Evolutionary conservation across 53 echinoderm and acorn worm genomes (phyloP), one percentile per base, ranked within the genome.

Genomic region (Henricia sp.): DNA sequence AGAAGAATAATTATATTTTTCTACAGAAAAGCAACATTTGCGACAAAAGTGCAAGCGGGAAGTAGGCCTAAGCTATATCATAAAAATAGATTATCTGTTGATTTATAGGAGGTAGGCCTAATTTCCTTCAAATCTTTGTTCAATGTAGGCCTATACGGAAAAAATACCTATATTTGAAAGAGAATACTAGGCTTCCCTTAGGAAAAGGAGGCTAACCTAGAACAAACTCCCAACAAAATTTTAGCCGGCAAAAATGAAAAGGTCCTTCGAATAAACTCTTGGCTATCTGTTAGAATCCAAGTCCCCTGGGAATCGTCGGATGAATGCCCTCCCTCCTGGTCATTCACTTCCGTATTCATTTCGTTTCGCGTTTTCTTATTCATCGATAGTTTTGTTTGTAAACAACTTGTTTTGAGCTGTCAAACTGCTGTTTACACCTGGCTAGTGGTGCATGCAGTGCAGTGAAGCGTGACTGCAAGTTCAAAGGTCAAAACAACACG

Each of bases 251-350:
- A 53, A 78, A 69, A 86, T 52, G 90, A 57, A 52, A 97, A 89
- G 1, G 87, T 29, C 50, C 87, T 88, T 21, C 88, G 74, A 19
- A 97, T 41, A 20, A 92, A 90, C 70, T 97, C 94, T 34, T 86
- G 92, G 64, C 87, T 77, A 42, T 92, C 92, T 27, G 94, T 94
- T 83, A 97, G 52, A 46, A 97, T 83, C 92, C 88, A 97, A n/a
- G n/a, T n/a, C n/a, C n/a, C n/a, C n/a, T n/a, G n/a, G n/a, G n/a
- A n/a, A n/a, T n/a, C n/a, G n/a, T 70, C 58, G 1, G 42, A 27
- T n/a, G 37, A 28, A 9, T 27, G 23, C 36, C 30, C 51, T 30
- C 52, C 19, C n/a, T n/a, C n/a, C 34, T 12, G 9, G 14, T 9
- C 28, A 48, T 23, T 33, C 1, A 1, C 19, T 1, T 70, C 70